Percentiles rank a stretch among this genome's conserved stretches.
Conservation (phyloP, 2,888 invertebrate species). For the Laspeyria flexula region DNA sequence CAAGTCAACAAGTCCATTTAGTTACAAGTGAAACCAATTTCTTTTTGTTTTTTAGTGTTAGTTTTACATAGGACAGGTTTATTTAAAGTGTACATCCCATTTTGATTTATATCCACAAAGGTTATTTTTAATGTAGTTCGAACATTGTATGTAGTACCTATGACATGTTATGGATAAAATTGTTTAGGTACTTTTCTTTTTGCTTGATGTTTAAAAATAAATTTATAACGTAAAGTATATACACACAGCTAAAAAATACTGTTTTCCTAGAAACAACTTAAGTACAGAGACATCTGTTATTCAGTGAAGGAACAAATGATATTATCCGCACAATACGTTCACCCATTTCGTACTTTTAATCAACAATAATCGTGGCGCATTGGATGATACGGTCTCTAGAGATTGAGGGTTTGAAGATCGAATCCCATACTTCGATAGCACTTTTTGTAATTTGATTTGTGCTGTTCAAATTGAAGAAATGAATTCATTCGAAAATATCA, state of each 20-base stretch:
- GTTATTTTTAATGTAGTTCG: too few species aligned
- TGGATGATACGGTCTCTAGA: background rate
- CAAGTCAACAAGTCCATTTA: conserved; percentile 58
- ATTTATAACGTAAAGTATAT: too few species aligned
- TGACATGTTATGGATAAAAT: too few species aligned
- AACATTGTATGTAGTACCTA: too few species aligned
- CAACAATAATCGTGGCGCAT: background rate
- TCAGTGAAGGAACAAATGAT: background rate
- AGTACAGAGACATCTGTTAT: background rate
- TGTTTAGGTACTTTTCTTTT: too few species aligned
- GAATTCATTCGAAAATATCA: background rate
- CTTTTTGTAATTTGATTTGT: background rate
- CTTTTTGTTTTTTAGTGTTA: conserved; percentile 30
- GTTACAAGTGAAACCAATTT: conserved; percentile 52
- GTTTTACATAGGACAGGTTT: conserved; percentile 34
- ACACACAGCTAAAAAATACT: background rate
- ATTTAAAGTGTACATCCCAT: too few species aligned
- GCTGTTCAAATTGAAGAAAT: background rate
- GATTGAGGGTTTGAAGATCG: background rate
- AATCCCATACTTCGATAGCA: background rate
- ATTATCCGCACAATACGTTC: background rate
- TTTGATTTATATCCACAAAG: too few species aligned
- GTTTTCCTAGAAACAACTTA: background rate
- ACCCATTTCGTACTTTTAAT: background rate
- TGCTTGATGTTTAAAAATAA: too few species aligned